Evolutionary conservation across 2,888 invertebrate species (phyloP), one percentile per base, ranked within the genome.

Genomic region (Vanessa cardui): DNA sequence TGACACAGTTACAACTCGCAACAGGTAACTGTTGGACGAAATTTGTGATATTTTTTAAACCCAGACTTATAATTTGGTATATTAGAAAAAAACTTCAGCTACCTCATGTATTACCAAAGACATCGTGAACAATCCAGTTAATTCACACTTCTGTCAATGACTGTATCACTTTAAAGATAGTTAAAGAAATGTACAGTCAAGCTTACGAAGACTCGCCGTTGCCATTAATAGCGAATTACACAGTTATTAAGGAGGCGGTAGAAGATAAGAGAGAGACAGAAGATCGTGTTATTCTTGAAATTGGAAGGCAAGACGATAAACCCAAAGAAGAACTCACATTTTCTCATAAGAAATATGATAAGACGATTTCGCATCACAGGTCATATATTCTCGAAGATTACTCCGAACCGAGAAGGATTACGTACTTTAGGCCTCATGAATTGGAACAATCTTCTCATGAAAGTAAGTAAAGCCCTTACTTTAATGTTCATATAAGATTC

Each of bases 311-410:
- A 66, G 92, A 92, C n/a, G 92, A 93, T 2, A 89, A 83, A 33
- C 89, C 89, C 0, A 84, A 78, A 64, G 92, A 92, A 71, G 92
- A 92, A 70, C 83, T 82, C 12, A 92, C 92, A 26, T 93, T 93
- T 70, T 92, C 92, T 0, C 93, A 93, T 69, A 93, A 93, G 78
- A 93, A 93, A 73, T 93, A 93, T 64, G 93, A 93, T 66, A 93
- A 92, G 74, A 93, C 92, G 0, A 93, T 89, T 72, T 88, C 92
- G 0, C 92, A 93, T 72, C 92, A 89, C 68, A 83, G 92, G 60
- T 89, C 92, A 1, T 92, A 92, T 68, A 87, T 92, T 66, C 73
- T 92, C 50, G 91, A 92, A n/a, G 90, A 91, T 68, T 91, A 88
- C 71, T 65, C 73, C 15, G 91, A 90, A 70, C 89, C 89, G 0